Base-by-base conservation (phyloP, 2,113 vertebrate species). In the Crypturellus undulatus region DNA sequence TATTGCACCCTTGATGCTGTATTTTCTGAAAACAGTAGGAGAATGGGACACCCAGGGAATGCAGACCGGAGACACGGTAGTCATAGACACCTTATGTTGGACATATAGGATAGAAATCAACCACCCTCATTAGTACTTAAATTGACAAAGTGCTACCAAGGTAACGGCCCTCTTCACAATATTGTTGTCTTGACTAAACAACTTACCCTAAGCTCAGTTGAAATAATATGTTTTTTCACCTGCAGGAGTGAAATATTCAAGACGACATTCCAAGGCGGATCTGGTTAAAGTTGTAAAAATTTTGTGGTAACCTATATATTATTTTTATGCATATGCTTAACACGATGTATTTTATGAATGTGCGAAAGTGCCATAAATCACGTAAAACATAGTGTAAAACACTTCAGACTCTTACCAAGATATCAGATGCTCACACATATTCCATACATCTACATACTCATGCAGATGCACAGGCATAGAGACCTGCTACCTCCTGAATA, bases 201-300 rank as follows among this genome's bases (percentile, higher is more conserved):
- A 56, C 82, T 86, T 77, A 51, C 84, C 38, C 91, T 49, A 24
- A 92, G 87, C 94, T 71, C 63, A 26, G 38, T 75, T 90, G 96
- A 96, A 96, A 94, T 78, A 95, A 96, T 94, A 87, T 98, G 97
- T 98, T 97, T 97, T 98, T 97, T 97, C 97, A 98, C 97, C 97
- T 98, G 98, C 96, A 96, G 81, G 94, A 90, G 92, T 51, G 91
- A 95, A 96, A 92, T 94, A 92, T 38, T 95, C n/a, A 59, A 94
- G 96, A 95, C 73, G 6, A 79, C 94, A 91, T 98, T 97, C 96
- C 97, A 91, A 94, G 94, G 89, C 71, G 87, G 93, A 97, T 96
- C 97, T 79, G 87, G 92, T 90, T 77, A 79, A 96, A 94, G 96
- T 91, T 96, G 18, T 98, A 97, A 97, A 98, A 97, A 80, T 19